Percentiles rank a stretch among this genome's conserved stretches.
phyloP scores from a whole-genome alignment of 2,888 invertebrate genomes.

The Mechanitis mazaeus region DNA sequence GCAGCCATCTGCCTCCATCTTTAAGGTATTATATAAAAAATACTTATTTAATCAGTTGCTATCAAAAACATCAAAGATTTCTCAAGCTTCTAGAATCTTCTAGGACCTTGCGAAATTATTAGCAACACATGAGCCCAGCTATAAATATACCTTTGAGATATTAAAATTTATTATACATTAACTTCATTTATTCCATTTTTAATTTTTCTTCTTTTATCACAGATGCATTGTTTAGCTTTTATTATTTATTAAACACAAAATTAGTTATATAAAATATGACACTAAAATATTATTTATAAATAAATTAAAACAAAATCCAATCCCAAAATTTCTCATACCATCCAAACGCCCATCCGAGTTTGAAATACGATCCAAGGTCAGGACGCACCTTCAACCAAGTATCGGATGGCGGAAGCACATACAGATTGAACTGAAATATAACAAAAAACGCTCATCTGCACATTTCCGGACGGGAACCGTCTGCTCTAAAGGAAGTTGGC shows the following conservation, averaged over 20 bases:
- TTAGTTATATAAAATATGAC: not conserved
- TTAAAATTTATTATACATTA: too few relatives aligned
- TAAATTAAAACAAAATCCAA: slow-evolving; percentile 14
- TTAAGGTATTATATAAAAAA: slow-evolving; percentile 19
- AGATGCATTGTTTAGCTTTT: too few relatives aligned
- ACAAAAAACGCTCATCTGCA: slow-evolving; percentile 58
- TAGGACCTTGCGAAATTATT: not conserved
- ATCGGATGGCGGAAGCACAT: slow-evolving; percentile 51
- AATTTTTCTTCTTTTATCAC: too few relatives aligned
- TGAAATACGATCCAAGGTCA: slow-evolving; percentile 64
- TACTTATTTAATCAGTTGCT: not conserved
- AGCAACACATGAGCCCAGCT: not conserved
- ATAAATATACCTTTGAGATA: too few relatives aligned
- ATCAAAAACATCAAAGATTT: not conserved
- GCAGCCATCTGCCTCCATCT: slow-evolving; percentile 52
- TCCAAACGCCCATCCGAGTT: slow-evolving; percentile 37
- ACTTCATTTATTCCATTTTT: too few relatives aligned
- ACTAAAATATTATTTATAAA: not conserved
- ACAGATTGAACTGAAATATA: slow-evolving; percentile 55
- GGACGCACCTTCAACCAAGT: slow-evolving; percentile 62
- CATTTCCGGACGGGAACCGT: slow-evolving; percentile 68
- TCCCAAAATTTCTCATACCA: slow-evolving; percentile 37
- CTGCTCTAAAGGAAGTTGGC: slow-evolving; percentile 46
- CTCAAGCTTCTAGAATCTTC: not conserved
- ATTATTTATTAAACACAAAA: not conserved